phyloP scores from a whole-genome alignment of 2,797 vertebrate species.

The Mastacembelus armatus region DNA sequence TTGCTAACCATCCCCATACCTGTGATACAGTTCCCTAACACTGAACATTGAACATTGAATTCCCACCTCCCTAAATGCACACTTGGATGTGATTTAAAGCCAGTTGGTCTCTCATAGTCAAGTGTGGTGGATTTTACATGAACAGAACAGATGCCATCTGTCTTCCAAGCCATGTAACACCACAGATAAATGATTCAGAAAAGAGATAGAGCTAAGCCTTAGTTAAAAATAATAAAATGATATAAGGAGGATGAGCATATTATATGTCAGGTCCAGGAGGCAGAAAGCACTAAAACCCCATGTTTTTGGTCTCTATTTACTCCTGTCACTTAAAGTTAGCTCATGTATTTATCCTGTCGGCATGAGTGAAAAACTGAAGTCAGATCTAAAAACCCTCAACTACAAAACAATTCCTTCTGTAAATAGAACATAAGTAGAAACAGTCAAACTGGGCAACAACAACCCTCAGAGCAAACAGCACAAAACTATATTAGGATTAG shows the following conservation, averaged over 20 bases:
- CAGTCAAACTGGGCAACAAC: not conserved
- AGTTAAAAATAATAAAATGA: not conserved
- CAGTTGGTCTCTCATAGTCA: not conserved
- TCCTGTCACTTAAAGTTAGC: not conserved
- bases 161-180: conserved; percentile 11
- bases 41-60: not conserved
- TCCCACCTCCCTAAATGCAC: not conserved
- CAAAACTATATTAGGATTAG: not conserved
- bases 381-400: conserved; percentile 15
- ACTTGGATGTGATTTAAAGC: not conserved
- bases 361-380: not conserved
- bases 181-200: conserved; percentile 6
- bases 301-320: not conserved
- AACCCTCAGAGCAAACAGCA: not conserved
- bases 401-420: too few species aligned
- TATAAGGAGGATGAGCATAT: conserved; percentile 1
- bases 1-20: not conserved
- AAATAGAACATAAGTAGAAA: not conserved
- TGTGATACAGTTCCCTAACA: conserved; percentile 1
- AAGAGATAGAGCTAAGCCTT: not conserved
- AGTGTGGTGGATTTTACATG: not conserved
- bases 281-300: not conserved
- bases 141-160: conserved; percentile 19
- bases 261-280: not conserved
- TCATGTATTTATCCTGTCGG: not conserved